Conservation (phyloP, 2,888 invertebrate species). For the Erebia ligea region DNA sequence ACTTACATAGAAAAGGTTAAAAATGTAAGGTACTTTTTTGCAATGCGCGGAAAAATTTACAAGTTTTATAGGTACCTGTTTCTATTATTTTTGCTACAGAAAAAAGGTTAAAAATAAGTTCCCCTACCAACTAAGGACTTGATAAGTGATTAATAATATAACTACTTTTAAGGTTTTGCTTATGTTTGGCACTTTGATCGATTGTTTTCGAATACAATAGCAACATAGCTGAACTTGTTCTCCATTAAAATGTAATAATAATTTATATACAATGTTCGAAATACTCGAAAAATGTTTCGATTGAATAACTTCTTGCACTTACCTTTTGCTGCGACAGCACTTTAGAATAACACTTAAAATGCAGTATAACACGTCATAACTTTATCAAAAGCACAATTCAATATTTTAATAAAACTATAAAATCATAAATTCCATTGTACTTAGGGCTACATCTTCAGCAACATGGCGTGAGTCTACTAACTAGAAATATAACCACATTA, state of each 20-base stretch:
- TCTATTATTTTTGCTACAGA: too few species aligned
- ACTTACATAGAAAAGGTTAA: too few species aligned
- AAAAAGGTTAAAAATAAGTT: too few species aligned
- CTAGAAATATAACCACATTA: conserved; percentile 26
- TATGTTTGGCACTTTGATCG: too few species aligned
- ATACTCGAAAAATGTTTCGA: conserved; percentile 4
- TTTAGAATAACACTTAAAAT: conserved; percentile 38
- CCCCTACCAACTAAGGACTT: too few species aligned
- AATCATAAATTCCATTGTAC: conserved; percentile 52
- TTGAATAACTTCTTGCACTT: conserved; percentile 30
- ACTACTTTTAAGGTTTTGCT: too few species aligned
- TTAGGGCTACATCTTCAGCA: conserved; percentile 41
- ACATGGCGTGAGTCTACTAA: conserved; percentile 33
- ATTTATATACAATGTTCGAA: background rate
- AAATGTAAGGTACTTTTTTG: too few species aligned
- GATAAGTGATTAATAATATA: too few species aligned
- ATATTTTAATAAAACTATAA: conserved; percentile 46
- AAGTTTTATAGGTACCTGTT: too few species aligned
- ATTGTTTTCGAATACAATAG: background rate
- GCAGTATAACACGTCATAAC: conserved; percentile 56
- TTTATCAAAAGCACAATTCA: conserved; percentile 46
- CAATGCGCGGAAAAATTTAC: too few species aligned
- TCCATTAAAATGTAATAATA: background rate
- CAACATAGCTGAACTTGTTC: background rate
- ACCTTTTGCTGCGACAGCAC: conserved; percentile 36